These are phyloP conservation scores for Lepidocyrtinus sp. DNA, from an alignment of 2,888 invertebrate genomes.

Conservation along the genomic window DNA sequence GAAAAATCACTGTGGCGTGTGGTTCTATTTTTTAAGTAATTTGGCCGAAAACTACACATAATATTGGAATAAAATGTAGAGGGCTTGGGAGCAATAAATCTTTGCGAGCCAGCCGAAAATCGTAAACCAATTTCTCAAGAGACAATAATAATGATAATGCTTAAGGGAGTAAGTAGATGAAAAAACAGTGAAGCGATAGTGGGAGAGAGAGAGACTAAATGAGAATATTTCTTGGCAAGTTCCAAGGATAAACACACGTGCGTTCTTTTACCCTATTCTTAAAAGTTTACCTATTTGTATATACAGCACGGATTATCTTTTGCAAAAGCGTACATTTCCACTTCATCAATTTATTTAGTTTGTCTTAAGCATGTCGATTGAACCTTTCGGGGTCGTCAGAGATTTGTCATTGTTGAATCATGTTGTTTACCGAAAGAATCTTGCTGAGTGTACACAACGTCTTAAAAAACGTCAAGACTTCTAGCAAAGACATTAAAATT, in stretches of 20 bases:
- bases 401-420: conserved; percentile 13
- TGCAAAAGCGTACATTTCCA: not conserved
- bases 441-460: conserved; percentile 3
- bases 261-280: conserved; percentile 27
- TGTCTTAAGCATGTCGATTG: conserved; percentile 8
- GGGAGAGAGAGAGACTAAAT: no score
- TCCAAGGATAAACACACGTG: conserved; percentile 53
- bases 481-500: not conserved
- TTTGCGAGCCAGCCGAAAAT: conserved; percentile 53
- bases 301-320: no score
- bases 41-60: conserved; percentile 42
- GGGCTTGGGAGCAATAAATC: conserved; percentile 61
- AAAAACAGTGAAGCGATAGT: not conserved
- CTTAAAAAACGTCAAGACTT: not conserved
- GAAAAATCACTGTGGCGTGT: conserved; percentile 11
- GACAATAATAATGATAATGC: conserved; percentile 38
- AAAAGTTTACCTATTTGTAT: conserved; percentile 43
- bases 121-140: conserved; percentile 61
- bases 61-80: conserved; percentile 47
- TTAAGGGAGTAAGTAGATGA: not conserved
- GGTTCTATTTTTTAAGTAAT: conserved; percentile 54
- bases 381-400: conserved; percentile 2
- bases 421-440: not conserved
- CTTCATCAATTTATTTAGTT: not conserved
- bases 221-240: conserved; percentile 3